These are phyloP conservation scores for Anticlea derivata DNA, from an alignment of 2,888 invertebrate species.

Conservation along the genomic window DNA sequence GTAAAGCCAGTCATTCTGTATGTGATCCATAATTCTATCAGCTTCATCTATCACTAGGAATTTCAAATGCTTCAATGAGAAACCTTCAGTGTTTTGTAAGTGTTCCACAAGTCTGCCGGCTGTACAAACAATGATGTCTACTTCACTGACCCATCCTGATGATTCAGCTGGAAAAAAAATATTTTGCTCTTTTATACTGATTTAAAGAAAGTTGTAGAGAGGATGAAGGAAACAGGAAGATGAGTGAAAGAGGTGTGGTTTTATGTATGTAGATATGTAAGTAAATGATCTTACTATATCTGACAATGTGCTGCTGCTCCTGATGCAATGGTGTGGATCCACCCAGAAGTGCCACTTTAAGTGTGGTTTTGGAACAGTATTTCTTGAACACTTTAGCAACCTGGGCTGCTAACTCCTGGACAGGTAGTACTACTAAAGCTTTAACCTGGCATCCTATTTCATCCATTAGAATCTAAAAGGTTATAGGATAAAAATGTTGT, in stretches of 20 bases:
- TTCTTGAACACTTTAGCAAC: slow-evolving; percentile 92
- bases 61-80: slow-evolving; percentile 87
- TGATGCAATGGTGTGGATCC: slow-evolving; percentile 86
- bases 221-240: no score
- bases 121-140: slow-evolving; percentile 96
- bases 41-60: slow-evolving; percentile 98
- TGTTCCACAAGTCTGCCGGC: slow-evolving; percentile 97
- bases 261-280: no score
- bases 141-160: slow-evolving; percentile 83
- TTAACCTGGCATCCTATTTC: slow-evolving; percentile 87
- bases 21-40: slow-evolving; percentile 95
- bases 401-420: slow-evolving; percentile 95
- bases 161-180: slow-evolving; percentile 74
- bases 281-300: slow-evolving; percentile 64
- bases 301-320: slow-evolving; percentile 87
- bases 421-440: slow-evolving; percentile 96
- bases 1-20: slow-evolving; percentile 95
- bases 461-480: slow-evolving; percentile 80
- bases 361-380: slow-evolving; percentile 86
- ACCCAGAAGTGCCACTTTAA: slow-evolving; percentile 88
- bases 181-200: not conserved
- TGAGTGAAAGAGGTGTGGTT: no score
- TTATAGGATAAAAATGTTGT: not conserved
- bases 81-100: slow-evolving; percentile 91
- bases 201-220: no score